Evolutionary conservation across 2,888 invertebrate genomes (phyloP).

Genomic region (Hedya salicella): DNA sequence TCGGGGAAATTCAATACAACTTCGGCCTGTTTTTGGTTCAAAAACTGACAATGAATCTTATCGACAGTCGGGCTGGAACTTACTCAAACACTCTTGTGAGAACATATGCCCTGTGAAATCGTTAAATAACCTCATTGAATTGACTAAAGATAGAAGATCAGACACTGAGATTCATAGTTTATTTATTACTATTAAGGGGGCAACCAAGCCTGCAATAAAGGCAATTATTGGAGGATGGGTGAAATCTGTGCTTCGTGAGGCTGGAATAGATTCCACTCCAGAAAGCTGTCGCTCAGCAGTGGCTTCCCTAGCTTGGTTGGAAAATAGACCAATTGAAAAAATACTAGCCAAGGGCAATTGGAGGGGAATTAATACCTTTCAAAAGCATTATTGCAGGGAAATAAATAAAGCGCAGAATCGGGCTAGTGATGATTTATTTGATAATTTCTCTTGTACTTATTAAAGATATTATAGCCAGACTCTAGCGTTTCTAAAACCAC

Average conservation of each 20-base stretch:
- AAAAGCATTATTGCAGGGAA: constrained; percentile 17
- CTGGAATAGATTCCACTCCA: constrained; percentile 9
- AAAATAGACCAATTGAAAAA: constrained; percentile 2
- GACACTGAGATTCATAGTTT: background rate
- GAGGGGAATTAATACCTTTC: constrained; percentile 4
- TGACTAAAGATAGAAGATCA: background rate
- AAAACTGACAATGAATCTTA: background rate
- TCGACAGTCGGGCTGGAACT: constrained; percentile 11
- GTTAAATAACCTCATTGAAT: background rate
- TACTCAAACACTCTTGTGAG: background rate
- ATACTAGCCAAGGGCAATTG: constrained; percentile 13
- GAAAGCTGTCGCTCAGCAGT: constrained; percentile 17
- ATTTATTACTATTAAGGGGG: background rate
- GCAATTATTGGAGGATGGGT: constrained; percentile 14
- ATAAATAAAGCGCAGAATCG: too few relatives aligned
- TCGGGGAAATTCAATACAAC: background rate
- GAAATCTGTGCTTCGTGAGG: background rate
- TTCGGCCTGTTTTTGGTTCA: constrained; percentile 9
- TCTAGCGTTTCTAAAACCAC: too few relatives aligned
- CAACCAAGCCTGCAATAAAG: background rate
- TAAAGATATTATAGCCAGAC: too few relatives aligned
- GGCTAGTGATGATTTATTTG: too few relatives aligned
- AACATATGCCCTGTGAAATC: constrained; percentile 19
- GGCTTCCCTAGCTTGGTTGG: constrained; percentile 12
- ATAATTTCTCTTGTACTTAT: too few relatives aligned